Percentiles rank a stretch among this genome's conserved stretches.
These are phyloP conservation scores for Cynopterus brachyotis DNA, from an alignment of 2,113 vertebrate species.

Conservation along the genomic window DNA sequence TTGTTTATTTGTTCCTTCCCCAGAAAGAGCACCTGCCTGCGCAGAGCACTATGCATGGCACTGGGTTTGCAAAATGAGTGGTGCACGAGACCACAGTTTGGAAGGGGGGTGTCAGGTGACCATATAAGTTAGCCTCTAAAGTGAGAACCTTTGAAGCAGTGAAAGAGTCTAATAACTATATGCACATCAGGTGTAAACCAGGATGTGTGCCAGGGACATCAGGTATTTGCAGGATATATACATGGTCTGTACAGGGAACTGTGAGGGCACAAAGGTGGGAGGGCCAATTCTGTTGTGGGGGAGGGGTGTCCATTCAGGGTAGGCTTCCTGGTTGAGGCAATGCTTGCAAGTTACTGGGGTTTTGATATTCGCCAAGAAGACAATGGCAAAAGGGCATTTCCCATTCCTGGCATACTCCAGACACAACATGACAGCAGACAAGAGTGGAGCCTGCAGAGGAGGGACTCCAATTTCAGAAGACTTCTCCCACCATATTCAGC, in stretches of 20 bases:
- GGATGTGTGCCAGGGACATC: neutral
- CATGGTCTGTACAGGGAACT: neutral
- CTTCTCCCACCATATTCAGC: neutral
- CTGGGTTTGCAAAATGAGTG: neutral
- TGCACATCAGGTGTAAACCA: neutral
- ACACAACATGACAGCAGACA: neutral
- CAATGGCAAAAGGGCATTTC: neutral
- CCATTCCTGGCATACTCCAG: neutral
- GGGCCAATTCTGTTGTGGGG: neutral
- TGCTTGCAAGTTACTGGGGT: neutral
- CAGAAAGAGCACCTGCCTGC: neutral
- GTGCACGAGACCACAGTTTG: neutral
- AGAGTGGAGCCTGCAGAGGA: neutral
- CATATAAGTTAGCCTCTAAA: neutral
- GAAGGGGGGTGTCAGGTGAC: neutral
- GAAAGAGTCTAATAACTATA: neutral
- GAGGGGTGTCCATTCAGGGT: neutral
- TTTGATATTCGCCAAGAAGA: neutral
- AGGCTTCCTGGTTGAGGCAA: neutral
- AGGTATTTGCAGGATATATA: neutral
- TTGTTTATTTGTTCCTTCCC: neutral
- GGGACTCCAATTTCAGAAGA: neutral
- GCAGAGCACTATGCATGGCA: neutral
- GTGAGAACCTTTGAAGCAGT: neutral
- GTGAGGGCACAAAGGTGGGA: conserved; percentile 12